phyloP scores from a whole-genome alignment of 2,113 vertebrate species.

The Piaya cayana region DNA sequence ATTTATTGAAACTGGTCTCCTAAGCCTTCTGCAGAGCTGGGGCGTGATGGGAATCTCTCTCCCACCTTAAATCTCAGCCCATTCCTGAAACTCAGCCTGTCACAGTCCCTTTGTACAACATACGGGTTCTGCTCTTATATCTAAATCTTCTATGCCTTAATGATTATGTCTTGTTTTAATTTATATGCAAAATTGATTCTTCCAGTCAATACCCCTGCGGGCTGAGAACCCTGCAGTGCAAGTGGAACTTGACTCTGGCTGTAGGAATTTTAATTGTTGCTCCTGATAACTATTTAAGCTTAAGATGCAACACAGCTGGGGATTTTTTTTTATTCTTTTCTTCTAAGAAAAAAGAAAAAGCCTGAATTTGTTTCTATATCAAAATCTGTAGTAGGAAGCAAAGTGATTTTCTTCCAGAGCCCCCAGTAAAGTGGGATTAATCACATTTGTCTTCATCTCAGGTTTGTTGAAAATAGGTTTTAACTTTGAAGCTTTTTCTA shows the following conservation, averaged over 20 bases:
- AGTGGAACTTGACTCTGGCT: conserved; percentile 11
- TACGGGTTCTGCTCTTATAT: conserved; percentile 51
- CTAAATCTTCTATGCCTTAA: conserved; percentile 51
- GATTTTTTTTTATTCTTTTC: neutral
- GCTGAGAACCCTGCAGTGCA: conserved; percentile 7
- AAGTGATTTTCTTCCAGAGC: conserved; percentile 52
- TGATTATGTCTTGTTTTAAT: conserved; percentile 66
- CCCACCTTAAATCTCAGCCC: neutral
- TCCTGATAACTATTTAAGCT: conserved; percentile 23
- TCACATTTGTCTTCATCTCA: neutral
- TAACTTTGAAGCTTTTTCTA: conserved; percentile 2
- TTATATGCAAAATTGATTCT: conserved; percentile 76
- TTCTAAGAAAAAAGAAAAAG: neutral
- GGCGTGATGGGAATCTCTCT: neutral
- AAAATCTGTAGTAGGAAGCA: conserved; percentile 61
- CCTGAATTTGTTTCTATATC: conserved; percentile 9
- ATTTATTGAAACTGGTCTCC: neutral
- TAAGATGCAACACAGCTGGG: neutral
- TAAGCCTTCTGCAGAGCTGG: neutral
- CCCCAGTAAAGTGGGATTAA: conserved; percentile 51
- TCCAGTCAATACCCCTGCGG: conserved; percentile 66
- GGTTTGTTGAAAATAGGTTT: neutral
- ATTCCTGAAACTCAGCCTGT: neutral
- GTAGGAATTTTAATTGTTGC: conserved; percentile 67
- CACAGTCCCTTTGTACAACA: neutral